Base-by-base conservation (phyloP, 2,113 vertebrate species). In the Pycnonotus jocosus region DNA sequence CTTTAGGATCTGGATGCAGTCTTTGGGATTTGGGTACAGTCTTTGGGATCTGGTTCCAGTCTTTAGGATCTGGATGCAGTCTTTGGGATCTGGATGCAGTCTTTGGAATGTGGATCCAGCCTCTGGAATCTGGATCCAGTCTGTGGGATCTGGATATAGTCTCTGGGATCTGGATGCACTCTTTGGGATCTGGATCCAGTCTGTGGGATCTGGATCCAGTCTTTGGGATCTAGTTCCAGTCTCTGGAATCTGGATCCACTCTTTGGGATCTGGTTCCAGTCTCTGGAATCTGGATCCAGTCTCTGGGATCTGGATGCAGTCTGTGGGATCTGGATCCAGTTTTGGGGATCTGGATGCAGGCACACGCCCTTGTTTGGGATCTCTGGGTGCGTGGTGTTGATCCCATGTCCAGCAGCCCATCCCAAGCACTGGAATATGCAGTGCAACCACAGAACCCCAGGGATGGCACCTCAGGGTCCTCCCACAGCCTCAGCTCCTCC, bases 301-400 rank as follows among this genome's bases (percentile, higher is more conserved):
- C 12, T 15, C 6, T 28, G 45, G 24, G 4, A 35, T 37, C 23
- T 14, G 23, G 27, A 31, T 42, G 3, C 27, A 30, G 28, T 11
- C 38, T 69, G 9, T 45, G 62, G 42, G 45, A n/a, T n/a, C 44
- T n/a, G 64, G 23, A 66, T 19, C 11, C 44, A 47, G 16, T 10
- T 30, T 23, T 8, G 35, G 45, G 45, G 20, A 33, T 54, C 24
- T 44, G 76, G 61, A 35, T 24, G 6, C 77, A 74, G 56, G 4
- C 80, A 12, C 12, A 15, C 1, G 0, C 4, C 22, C 80, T 9
- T 1, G 0, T 71, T 42, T 44, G 37, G 47, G 48, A 45, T 53
- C 68, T 45, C 38, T 31, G 12, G 4, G 35, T 44, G 12, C 1
- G 2, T 20, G 56, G 38, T 27, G 47, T 38, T 53, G 57, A 11